These are phyloP conservation scores for Mesocricetus auratus DNA, from an alignment of 2,113 vertebrate genomes.

Conservation along the genomic window DNA sequence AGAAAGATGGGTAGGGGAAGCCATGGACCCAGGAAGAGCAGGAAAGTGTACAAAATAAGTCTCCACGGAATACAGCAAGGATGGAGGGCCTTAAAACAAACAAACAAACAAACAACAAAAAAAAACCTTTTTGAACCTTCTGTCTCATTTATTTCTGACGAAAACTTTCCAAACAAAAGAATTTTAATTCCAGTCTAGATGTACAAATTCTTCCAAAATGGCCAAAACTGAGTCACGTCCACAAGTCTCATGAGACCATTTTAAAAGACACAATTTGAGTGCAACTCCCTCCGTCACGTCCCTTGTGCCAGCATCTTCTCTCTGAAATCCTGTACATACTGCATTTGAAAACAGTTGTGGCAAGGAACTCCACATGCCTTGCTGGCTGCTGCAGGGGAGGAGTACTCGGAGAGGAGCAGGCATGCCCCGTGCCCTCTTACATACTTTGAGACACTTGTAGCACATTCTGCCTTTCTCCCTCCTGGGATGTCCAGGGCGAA, in stretches of 20 bases:
- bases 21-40: accelerated
- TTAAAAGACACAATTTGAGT: neutral
- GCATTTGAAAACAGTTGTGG: neutral
- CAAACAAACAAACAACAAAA: neutral
- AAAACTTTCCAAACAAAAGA: neutral
- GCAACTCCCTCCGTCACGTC: no score
- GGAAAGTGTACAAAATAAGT: neutral
- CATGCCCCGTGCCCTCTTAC: no score
- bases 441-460: no score
- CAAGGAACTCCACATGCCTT: neutral
- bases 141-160: neutral
- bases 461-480: neutral
- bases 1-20: neutral
- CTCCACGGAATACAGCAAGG: neutral
- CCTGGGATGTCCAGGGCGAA: neutral
- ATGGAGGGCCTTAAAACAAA: neutral
- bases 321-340: neutral
- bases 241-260: slow-evolving; percentile 20
- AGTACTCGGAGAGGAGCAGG: accelerated
- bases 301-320: neutral
- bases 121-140: neutral
- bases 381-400: neutral
- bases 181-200: neutral
- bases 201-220: slow-evolving; percentile 5
- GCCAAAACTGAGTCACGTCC: neutral